phyloP scores from a whole-genome alignment of 2,113 vertebrate genomes.

The Pterocles gutturalis region DNA sequence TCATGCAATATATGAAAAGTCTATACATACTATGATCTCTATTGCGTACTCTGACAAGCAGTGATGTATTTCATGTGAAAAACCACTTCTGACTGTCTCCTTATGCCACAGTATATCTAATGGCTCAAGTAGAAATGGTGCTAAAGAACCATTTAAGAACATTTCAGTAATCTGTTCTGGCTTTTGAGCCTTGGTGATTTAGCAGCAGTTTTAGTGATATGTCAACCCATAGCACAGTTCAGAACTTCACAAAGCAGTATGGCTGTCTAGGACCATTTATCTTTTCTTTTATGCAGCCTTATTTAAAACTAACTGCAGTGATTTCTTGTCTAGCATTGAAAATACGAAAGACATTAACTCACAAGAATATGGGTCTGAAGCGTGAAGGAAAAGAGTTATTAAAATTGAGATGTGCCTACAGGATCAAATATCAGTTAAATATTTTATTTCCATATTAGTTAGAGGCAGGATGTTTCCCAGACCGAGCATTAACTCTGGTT shows the following conservation, averaged over 20 bases:
- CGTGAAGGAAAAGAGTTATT: neutral
- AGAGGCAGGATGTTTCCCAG: neutral
- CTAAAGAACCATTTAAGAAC: slow-evolving; percentile 23
- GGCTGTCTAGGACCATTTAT: slow-evolving; percentile 18
- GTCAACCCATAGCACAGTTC: neutral
- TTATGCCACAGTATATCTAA: slow-evolving; percentile 1
- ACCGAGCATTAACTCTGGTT: neutral
- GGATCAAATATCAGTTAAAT: neutral
- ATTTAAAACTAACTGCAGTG: neutral
- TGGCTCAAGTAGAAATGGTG: slow-evolving; percentile 15
- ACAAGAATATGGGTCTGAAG: neutral
- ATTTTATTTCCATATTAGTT: neutral
- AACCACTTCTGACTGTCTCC: slow-evolving; percentile 11
- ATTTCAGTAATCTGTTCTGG: slow-evolving; percentile 17
- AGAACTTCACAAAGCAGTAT: slow-evolving; percentile 26
- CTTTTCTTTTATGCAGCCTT: neutral
- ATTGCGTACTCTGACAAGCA: neutral
- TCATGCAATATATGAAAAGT: slow-evolving; percentile 4
- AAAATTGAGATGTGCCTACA: neutral
- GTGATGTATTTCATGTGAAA: slow-evolving; percentile 16
- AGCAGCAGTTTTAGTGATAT: slow-evolving; percentile 25
- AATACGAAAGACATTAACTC: neutral
- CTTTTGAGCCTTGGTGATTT: neutral
- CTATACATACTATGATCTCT: neutral
- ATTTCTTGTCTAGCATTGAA: neutral